phyloP scores from a whole-genome alignment of 2,113 vertebrate species.

The Emydura subglobosa region DNA sequence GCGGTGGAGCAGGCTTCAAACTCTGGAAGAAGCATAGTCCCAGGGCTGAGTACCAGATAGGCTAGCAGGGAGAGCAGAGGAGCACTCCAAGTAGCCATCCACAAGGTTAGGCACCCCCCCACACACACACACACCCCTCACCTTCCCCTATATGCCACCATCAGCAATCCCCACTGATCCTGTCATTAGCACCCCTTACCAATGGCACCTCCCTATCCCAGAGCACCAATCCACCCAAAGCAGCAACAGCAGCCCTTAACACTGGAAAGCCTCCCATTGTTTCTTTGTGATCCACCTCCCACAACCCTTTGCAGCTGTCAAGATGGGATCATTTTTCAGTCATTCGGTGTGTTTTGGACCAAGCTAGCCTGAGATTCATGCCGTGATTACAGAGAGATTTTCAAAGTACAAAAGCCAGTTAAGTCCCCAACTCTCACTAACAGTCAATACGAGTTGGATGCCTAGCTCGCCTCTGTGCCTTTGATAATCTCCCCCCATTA shows the following conservation, averaged over 20 bases:
- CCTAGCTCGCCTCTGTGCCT: not conserved
- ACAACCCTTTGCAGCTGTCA: not conserved
- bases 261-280: not conserved
- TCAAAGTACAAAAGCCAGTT: not conserved
- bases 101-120: not conserved
- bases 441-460: not conserved
- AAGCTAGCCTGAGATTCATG: not conserved
- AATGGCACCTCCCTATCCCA: not conserved
- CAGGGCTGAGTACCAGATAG: not conserved
- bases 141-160: not conserved
- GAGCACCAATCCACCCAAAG: not conserved
- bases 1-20: not conserved
- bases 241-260: not conserved
- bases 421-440: not conserved
- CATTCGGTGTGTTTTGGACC: not conserved
- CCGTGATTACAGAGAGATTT: not conserved
- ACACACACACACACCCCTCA: not conserved
- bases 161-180: not conserved
- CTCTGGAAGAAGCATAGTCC: not conserved
- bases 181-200: not conserved
- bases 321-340: not conserved
- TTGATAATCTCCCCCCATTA: not conserved
- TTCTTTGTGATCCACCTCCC: not conserved
- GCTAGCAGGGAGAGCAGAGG: not conserved
- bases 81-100: not conserved